phyloP scores from a whole-genome alignment of 2,113 vertebrate species.

The Saccopteryx leptura region DNA sequence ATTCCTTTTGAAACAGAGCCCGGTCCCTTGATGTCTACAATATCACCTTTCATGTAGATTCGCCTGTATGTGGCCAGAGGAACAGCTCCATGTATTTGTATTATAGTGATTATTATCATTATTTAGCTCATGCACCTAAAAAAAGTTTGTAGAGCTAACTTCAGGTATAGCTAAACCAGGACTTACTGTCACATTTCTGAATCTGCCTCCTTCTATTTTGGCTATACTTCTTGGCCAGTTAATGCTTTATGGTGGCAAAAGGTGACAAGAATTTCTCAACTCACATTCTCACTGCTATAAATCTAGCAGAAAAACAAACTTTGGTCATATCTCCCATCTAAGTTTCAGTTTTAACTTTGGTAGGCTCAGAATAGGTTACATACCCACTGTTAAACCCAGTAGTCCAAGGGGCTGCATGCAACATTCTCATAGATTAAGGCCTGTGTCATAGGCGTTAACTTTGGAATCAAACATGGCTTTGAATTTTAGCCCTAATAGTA shows the following conservation, averaged over 20 bases:
- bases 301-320: neutral
- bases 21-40: neutral
- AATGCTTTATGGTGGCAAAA: neutral
- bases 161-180: neutral
- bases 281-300: neutral
- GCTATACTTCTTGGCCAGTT: neutral
- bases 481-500: conserved; percentile 11
- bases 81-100: neutral
- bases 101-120: neutral
- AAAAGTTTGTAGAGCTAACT: neutral
- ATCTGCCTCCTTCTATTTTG: neutral
- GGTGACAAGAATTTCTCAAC: neutral
- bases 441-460: neutral
- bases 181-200: neutral
- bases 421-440: neutral
- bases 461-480: neutral
- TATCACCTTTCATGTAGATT: neutral
- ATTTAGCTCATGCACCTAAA: neutral
- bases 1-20: neutral
- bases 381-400: neutral
- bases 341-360: neutral
- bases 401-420: neutral
- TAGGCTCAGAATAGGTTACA: neutral
- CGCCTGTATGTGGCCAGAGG: neutral
- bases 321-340: neutral